phyloP scores from a whole-genome alignment of 2,797 vertebrate genomes.

The Iguana delicatissima region DNA sequence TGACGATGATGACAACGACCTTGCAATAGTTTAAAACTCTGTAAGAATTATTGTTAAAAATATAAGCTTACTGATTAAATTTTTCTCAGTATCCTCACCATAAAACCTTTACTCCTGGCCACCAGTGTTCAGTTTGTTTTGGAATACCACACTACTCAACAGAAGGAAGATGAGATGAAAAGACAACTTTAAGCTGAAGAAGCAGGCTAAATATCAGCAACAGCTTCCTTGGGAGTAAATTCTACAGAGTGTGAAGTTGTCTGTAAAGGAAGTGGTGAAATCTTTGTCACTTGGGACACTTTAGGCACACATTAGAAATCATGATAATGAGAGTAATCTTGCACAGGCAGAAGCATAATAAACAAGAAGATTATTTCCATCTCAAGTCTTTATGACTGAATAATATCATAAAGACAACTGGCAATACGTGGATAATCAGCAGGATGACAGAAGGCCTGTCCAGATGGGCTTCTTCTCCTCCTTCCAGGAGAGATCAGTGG shows the following conservation, averaged over 20 bases:
- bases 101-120: background rate
- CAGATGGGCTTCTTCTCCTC: background rate
- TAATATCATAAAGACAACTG: background rate
- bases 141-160: background rate
- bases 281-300: slow-evolving; percentile 18
- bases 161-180: slow-evolving; percentile 28
- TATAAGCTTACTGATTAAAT: background rate
- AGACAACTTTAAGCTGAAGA: slow-evolving; percentile 17
- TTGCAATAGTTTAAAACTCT: background rate
- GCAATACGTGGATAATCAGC: background rate
- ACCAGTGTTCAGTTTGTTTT: slow-evolving; percentile 19
- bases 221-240: slow-evolving; percentile 33
- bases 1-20: background rate
- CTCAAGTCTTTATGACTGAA: slow-evolving; percentile 4
- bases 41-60: too few species aligned
- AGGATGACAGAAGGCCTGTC: background rate
- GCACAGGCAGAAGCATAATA: slow-evolving; percentile 29
- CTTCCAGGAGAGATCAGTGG: slow-evolving; percentile 6
- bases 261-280: slow-evolving; percentile 37
- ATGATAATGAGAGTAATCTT: slow-evolving; percentile 42
- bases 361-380: slow-evolving; percentile 39
- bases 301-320: slow-evolving; percentile 33
- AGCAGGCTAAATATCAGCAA: slow-evolving; percentile 24
- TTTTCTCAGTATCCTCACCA: background rate
- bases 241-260: slow-evolving; percentile 21